These are phyloP conservation scores for Rhabdophis nuchalis DNA, from an alignment of 2,797 vertebrate species.

Conservation along the genomic window DNA sequence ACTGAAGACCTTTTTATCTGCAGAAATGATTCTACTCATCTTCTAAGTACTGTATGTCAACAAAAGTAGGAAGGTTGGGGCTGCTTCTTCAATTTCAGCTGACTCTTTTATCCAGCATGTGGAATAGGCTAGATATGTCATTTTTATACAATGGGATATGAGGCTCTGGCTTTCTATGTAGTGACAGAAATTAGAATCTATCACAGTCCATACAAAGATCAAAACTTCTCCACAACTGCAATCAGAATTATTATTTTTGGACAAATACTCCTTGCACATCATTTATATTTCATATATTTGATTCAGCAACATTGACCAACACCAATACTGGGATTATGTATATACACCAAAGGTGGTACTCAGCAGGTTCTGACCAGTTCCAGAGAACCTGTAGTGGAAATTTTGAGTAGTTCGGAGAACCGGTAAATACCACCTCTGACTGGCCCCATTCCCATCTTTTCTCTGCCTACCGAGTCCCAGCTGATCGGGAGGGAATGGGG, in stretches of 20 bases:
- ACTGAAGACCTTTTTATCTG: neutral
- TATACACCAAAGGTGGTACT: neutral
- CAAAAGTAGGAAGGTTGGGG: neutral
- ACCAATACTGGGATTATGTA: neutral
- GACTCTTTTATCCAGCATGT: neutral
- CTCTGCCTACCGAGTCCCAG: too few species aligned
- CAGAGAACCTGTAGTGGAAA: too few species aligned
- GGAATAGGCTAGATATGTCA: neutral
- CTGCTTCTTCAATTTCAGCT: neutral
- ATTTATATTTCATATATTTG: neutral
- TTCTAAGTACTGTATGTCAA: neutral
- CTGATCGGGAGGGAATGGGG: too few species aligned
- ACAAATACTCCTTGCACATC: neutral
- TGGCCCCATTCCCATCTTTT: too few species aligned
- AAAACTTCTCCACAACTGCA: neutral
- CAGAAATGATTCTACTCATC: neutral
- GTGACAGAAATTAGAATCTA: neutral
- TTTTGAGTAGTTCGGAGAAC: too few species aligned
- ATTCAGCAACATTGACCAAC: neutral
- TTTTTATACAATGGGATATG: neutral
- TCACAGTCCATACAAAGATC: too few species aligned
- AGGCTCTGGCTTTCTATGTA: neutral
- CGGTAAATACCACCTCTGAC: too few species aligned
- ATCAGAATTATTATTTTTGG: neutral
- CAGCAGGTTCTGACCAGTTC: too few species aligned